Evolutionary conservation across 1,140 invertebrate genomes (phyloP).

Genomic region (Goniozus legneri): DNA sequence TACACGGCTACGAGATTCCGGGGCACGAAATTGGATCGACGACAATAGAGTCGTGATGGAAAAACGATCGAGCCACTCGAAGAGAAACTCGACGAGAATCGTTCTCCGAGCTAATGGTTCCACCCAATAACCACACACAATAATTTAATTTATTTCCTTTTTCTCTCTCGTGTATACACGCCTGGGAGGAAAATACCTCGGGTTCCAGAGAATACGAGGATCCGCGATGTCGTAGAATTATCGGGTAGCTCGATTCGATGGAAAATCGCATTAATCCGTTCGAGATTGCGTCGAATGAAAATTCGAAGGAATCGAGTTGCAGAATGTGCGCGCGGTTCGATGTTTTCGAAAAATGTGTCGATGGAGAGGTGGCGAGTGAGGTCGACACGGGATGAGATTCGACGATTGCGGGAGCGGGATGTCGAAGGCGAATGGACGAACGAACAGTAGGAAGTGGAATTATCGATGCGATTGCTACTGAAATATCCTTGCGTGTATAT

Average conservation of each 20-base stretch:
- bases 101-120: no score
- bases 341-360: constrained; percentile 3
- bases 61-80: constrained; percentile 20
- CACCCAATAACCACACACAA: no score
- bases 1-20: constrained; percentile 13
- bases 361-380: constrained; percentile 7
- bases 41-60: constrained; percentile 27
- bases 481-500: constrained; percentile 20
- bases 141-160: no score
- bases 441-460: constrained; percentile 24
- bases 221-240: no score
- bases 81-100: no score
- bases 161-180: neutral
- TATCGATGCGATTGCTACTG: constrained; percentile 39
- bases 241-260: no score
- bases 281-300: constrained; percentile 11
- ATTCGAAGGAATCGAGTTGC: constrained; percentile 8
- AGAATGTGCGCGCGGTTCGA: neutral
- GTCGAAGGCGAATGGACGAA: neutral
- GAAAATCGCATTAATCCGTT: constrained; percentile 7
- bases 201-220: no score
- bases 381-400: no score
- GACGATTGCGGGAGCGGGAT: no score
- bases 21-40: constrained; percentile 24
- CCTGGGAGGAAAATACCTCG: constrained; percentile 4